Percentiles rank a stretch among this genome's conserved stretches.
Evolutionary conservation across 2,888 invertebrate species (phyloP).

Genomic region (Spatulosminthurus flaviceps): DNA sequence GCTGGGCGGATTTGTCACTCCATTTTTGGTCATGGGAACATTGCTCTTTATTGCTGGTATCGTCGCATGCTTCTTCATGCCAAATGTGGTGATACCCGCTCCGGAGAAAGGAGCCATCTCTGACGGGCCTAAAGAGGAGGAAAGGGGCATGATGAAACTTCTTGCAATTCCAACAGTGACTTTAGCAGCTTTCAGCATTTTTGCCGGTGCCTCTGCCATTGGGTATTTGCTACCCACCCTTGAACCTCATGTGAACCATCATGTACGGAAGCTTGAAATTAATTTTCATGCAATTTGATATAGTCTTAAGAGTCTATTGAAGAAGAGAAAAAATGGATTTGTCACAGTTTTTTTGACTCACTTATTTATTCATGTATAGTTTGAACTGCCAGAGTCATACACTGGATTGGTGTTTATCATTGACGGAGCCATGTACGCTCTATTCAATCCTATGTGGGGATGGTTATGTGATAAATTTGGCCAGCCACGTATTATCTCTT

Average conservation of each 20-base stretch:
- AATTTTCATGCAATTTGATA: constrained; percentile 48
- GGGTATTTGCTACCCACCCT: constrained; percentile 89
- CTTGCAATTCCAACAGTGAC: constrained; percentile 79
- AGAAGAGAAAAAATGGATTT: neutral
- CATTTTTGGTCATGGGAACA: constrained; percentile 67
- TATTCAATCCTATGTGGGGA: constrained; percentile 82
- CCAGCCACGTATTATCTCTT: constrained; percentile 75
- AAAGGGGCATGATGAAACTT: constrained; percentile 70
- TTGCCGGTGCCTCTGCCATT: constrained; percentile 81
- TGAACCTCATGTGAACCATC: constrained; percentile 80
- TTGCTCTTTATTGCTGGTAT: constrained; percentile 65
- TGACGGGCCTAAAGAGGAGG: constrained; percentile 39
- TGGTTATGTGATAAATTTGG: constrained; percentile 79
- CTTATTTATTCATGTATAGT: constrained; percentile 24
- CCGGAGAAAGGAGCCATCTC: constrained; percentile 42
- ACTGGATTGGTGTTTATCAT: constrained; percentile 76
- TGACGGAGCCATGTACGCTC: constrained; percentile 83
- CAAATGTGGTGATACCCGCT: constrained; percentile 66
- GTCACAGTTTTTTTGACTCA: neutral
- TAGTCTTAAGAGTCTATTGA: neutral
- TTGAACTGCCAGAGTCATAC: constrained; percentile 61
- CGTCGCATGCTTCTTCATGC: constrained; percentile 65
- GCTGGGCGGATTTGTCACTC: constrained; percentile 66
- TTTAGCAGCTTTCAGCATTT: constrained; percentile 76
- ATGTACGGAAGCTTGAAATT: constrained; percentile 66